Conservation (phyloP, 2,113 vertebrate species). For the Ptyas mucosa region DNA sequence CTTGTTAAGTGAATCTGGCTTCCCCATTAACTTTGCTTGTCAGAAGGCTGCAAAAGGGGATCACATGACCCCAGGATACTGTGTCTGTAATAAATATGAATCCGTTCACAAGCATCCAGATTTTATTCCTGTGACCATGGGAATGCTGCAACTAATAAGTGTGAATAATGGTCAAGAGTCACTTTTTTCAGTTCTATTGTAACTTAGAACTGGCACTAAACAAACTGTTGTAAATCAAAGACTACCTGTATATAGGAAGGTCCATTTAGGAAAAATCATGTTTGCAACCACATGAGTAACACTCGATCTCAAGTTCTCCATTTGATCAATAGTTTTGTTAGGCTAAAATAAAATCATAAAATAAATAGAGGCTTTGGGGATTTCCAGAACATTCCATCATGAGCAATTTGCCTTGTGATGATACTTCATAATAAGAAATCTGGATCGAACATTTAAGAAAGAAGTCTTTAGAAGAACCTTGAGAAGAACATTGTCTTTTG, state of each 20-base stretch:
- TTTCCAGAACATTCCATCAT: background rate
- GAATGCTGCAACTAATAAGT: too few relatives aligned
- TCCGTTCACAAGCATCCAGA: too few relatives aligned
- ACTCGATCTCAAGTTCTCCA: background rate
- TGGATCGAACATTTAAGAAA: background rate
- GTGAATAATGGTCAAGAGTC: too few relatives aligned
- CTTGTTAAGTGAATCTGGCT: too few relatives aligned
- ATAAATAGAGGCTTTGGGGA: background rate
- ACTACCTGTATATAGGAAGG: background rate
- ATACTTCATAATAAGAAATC: background rate
- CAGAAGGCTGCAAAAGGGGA: too few relatives aligned
- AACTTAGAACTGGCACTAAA: too few relatives aligned
- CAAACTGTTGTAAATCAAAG: too few relatives aligned
- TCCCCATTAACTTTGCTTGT: too few relatives aligned
- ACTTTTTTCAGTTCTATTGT: too few relatives aligned
- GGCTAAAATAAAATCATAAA: background rate
- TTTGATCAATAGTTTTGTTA: background rate
- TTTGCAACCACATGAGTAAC: background rate
- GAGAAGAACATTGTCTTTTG: background rate
- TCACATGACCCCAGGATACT: too few relatives aligned
- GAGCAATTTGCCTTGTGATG: background rate
- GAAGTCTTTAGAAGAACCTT: background rate
- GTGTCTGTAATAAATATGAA: too few relatives aligned
- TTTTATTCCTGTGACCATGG: too few relatives aligned
- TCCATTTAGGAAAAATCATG: background rate